These are phyloP conservation scores for Nasua narica DNA, from an alignment of 2,797 vertebrate species.

Conservation along the genomic window DNA sequence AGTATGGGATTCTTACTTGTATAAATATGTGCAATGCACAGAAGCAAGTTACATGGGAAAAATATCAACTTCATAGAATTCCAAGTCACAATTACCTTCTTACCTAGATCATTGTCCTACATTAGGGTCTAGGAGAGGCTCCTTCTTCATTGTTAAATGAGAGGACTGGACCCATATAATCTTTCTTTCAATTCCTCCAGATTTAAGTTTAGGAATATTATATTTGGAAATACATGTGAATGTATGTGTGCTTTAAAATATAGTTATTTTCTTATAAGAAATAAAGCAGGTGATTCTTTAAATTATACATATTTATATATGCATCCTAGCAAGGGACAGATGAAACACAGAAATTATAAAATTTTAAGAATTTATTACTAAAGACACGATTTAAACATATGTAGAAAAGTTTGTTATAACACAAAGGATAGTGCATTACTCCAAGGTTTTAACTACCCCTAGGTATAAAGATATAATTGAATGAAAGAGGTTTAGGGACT, in stretches of 20 bases:
- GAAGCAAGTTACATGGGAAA: neutral
- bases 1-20: neutral
- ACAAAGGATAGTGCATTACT: neutral
- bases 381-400: neutral
- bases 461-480: neutral
- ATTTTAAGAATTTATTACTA: neutral
- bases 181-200: neutral
- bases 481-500: neutral
- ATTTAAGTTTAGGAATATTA: neutral
- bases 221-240: neutral
- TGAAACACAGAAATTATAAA: neutral
- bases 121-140: accelerated
- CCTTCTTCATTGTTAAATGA: neutral
- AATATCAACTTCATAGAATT: neutral
- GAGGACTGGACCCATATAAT: neutral
- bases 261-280: neutral
- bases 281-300: neutral
- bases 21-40: neutral
- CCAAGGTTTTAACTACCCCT: neutral
- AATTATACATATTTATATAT: neutral
- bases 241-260: neutral
- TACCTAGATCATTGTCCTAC: neutral
- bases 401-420: neutral
- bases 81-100: neutral
- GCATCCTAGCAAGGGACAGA: neutral